These are phyloP conservation scores for Hoplias malabaricus DNA, from an alignment of 2,113 vertebrate species.

Conservation along the genomic window DNA sequence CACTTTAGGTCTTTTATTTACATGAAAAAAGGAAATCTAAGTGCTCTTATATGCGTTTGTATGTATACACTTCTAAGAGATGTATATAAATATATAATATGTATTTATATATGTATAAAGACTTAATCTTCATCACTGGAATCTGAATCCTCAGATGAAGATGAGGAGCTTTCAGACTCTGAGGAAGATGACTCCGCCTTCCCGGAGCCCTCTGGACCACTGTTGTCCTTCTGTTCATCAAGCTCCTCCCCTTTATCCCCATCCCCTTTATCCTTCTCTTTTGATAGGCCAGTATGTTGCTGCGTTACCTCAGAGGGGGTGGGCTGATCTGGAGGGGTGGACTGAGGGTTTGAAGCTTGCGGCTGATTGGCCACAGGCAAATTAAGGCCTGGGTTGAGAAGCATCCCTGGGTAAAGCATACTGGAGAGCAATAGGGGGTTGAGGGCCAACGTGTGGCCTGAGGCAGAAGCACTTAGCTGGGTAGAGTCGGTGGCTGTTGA, in stretches of 20 bases:
- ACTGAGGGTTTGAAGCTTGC: conserved; percentile 83
- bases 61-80: conserved; percentile 77
- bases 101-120: conserved; percentile 70
- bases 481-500: conserved; percentile 79
- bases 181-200: conserved; percentile 92
- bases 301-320: conserved; percentile 38
- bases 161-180: conserved; percentile 87
- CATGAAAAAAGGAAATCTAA: conserved; percentile 90
- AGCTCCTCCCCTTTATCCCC: conserved; percentile 64
- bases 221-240: conserved; percentile 83
- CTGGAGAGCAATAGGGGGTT: conserved; percentile 96
- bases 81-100: conserved; percentile 76
- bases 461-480: conserved; percentile 78
- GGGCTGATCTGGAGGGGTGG: conserved; percentile 64
- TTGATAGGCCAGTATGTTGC: conserved; percentile 43
- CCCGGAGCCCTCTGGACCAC: conserved; percentile 92
- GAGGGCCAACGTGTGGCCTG: conserved; percentile 82
- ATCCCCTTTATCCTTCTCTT: conserved; percentile 55
- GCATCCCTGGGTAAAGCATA: conserved; percentile 99
- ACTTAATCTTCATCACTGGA: conserved; percentile 94
- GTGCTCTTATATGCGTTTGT: conserved; percentile 82
- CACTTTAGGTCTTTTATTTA: conserved; percentile 91
- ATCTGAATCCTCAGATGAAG: conserved; percentile 88
- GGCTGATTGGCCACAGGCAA: conserved; percentile 89
- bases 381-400: conserved; percentile 99